Evolutionary conservation across 2,113 vertebrate genomes (phyloP), one percentile per base, ranked within the genome.

Genomic region (Pipa parva): DNA sequence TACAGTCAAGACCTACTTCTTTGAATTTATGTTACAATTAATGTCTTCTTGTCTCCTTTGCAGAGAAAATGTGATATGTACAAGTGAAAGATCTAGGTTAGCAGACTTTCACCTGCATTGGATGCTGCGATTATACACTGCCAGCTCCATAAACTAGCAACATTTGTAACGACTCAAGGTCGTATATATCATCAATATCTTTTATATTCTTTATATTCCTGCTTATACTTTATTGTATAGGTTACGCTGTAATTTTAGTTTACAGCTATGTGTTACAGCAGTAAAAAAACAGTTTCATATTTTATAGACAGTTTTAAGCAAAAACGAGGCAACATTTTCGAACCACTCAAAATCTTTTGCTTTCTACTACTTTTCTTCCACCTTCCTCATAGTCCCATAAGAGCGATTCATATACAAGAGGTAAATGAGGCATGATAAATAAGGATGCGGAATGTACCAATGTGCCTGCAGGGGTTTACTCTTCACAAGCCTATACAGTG

Each of bases 61-160:
- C 46, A 22, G 46, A 22, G 21, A 28, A 62, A 7, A 60, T 46
- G 17, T 31, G 45, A 28, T 62, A 22, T 49, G n/a, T 62, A 27
- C n/a, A n/a, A 3, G 20, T 31, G 22, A 62, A 27, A 33, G 31
- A 62, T 27, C 22, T 36, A 52, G 22, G 5, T 33, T 63, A 24
- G 31, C 50, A 63, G 22, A n/a, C 24, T 37, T 37, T 52, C 36
- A 12, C 24, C 21, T 17, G 4, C 51, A 37, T 63, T 31, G 27
- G 26, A 20, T 18, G 15, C 51, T 28, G 11, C 27, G 21, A 39
- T 63, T 63, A 42, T 17, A 20, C 22, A 20, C 36, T 54, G 50
- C 33, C 62, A 63, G 50, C 13, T 24, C n/a, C 51, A 18, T 27
- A 28, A 27, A 42, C 22, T 50, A n/a, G 18, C 60, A 50, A 7